Base-by-base conservation (phyloP, 1,140 invertebrate species). In the Saccostrea cuccullata region DNA sequence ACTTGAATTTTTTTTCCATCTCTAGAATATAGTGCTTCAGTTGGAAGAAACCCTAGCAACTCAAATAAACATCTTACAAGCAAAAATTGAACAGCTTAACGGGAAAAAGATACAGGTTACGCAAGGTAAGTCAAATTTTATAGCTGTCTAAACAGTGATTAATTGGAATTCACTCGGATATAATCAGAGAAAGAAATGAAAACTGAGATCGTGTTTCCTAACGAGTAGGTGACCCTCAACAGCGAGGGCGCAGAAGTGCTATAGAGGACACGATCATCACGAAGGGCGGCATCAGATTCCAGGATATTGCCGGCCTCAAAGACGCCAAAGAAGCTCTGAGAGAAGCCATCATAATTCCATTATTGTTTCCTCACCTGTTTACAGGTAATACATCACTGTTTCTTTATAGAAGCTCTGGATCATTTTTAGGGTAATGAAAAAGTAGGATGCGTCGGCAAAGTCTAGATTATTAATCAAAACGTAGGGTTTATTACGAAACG, bases 291-390 rank as follows among this genome's bases (percentile, higher is more conserved):
- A 47, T 94, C 11, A 92, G 23, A 85, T 95, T 91, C 91, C 94
- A 93, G 91, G 96, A 96, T 88, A 95, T 96, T 73, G 95, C 96
- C 85, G 96, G 95, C 47, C 90, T 95, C 8, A n/a, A 88, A n/a
- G 93, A 95, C 64, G 94, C 94, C 9, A 96, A 96, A 90, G 90
- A 94, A 60, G 92, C 95, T 12, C 89, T 96, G 3, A 91, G 92
- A 55, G 95, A 95, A 89, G 94, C 95, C n/a, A 91, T 95, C 11
- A 91, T 96, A 58, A 93, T 95, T 92, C 95, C 95, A 9, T 70
- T 94, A 13, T 92, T 92, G 47, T 95, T 92, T 89, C 95, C 95
- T 20, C 94, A 95, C 55, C 92, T 95, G 6, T 95, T 95, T 90
- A 93, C 93, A 92, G 95, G 95, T 94, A 55, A 84, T 77, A 36